Percentiles rank a stretch among this genome's conserved stretches.
phyloP scores from a whole-genome alignment of 1,140 invertebrate species.

The Teleogryllus occipitalis region DNA sequence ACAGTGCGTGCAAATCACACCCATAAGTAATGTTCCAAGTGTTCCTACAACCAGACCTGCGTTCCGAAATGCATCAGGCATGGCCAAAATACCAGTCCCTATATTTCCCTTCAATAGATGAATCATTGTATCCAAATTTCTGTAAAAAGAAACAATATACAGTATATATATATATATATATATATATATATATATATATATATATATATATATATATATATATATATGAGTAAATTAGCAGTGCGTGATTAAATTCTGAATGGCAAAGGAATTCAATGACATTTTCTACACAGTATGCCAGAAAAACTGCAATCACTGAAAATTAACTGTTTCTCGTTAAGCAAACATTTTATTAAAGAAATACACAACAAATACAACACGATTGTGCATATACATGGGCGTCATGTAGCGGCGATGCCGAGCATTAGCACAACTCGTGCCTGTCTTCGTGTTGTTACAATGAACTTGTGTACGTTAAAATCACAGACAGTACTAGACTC shows the following conservation, averaged over 20 bases:
- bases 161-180: no score
- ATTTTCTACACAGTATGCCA: not conserved
- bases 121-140: conserved; percentile 70
- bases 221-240: not conserved
- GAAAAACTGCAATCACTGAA: not conserved
- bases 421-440: no score
- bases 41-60: conserved; percentile 64
- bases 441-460: no score
- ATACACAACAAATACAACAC: not conserved
- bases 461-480: no score
- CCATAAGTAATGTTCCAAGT: conserved; percentile 64
- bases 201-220: not conserved
- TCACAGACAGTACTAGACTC: no score
- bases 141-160: conserved; percentile 28
- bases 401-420: not conserved
- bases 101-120: conserved; percentile 76
- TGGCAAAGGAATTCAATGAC: not conserved
- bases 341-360: not conserved
- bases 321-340: not conserved
- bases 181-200: not conserved
- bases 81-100: conserved; percentile 74
- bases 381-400: not conserved
- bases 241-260: not conserved
- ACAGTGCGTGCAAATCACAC: conserved; percentile 72
- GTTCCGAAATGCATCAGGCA: conserved; percentile 78